Conservation (phyloP, 1,140 invertebrate species). For the Listronotus oregonensis region DNA sequence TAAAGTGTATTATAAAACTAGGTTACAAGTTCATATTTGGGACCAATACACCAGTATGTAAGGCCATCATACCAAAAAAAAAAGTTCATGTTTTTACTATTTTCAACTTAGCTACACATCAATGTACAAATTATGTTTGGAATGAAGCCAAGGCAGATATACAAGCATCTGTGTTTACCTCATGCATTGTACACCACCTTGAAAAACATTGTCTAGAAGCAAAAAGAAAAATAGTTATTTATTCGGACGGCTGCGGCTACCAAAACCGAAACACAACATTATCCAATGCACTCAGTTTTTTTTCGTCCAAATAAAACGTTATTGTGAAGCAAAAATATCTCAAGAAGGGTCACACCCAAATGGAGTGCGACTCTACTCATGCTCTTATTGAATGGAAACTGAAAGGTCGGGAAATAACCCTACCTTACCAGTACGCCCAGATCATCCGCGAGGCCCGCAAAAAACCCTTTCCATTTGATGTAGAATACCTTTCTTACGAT, state of each 20-base stretch:
- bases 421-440: no score
- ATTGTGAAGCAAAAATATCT: slow-evolving; percentile 55
- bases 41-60: no score
- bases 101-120: slow-evolving; percentile 39
- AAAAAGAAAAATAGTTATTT: background rate
- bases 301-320: slow-evolving; percentile 43
- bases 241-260: slow-evolving; percentile 1
- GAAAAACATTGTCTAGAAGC: background rate
- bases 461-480: slow-evolving; percentile 1
- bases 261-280: slow-evolving; percentile 52
- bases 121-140: slow-evolving; percentile 46
- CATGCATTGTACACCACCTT: background rate
- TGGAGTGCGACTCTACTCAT: slow-evolving; percentile 55
- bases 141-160: slow-evolving; percentile 37
- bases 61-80: no score
- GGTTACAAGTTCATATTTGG: no score
- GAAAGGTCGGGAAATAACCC: background rate
- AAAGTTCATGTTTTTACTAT: slow-evolving; percentile 46
- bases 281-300: slow-evolving; percentile 49
- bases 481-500: background rate
- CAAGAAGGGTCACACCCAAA: slow-evolving; percentile 56
- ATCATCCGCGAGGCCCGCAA: background rate
- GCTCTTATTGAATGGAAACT: slow-evolving; percentile 36
- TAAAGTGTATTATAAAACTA: slow-evolving; percentile 40
- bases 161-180: slow-evolving; percentile 16